Base-by-base conservation (phyloP, 2,888 invertebrate genomes). In the Tromatobia lineatoria region DNA sequence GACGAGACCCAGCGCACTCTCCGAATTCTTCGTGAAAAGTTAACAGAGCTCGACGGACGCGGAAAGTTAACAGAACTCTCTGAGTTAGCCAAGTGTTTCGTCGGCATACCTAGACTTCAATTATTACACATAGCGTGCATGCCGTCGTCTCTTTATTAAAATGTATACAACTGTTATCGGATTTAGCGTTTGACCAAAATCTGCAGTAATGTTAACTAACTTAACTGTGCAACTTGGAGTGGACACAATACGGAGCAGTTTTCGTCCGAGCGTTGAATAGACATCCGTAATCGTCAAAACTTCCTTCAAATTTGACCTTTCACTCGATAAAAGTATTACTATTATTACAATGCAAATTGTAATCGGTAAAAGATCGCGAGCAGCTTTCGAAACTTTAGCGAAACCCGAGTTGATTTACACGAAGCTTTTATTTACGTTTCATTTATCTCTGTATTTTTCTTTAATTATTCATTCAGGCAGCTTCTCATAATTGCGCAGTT, bases 21-120 rank as follows among this genome's bases (percentile, higher is more conserved):
- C 34, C 34, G 61, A 61, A 61, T 61, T 61, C 61, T 61, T 61
- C 34, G 38, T 2, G 38, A 61, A 61, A 61, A 61, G 61, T 61
- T 61, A 61, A 18, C 23, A n/a, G 8, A 61, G 20, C 61, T 34
- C 29, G 61, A 34, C 61, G 59, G 11, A 18, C 29, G 38, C 11
- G 61, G 29, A 38, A 61, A 61, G 61, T 61, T 61, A 38, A 34
- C 18, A 38, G 18, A 61, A 61, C 34, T 61, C 34, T 61, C 18
- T 0, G 8, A 29, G n/a, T 34, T 25, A 25, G 25, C 57, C 1
- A 38, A 61, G 18, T 18, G n/a, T 15, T n/a, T 61, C 18, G 34
- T 61, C 6, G 61, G 29, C 15, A 38, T 61, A 61, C 11, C n/a
- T 34, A n/a, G 15, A 7, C 38, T 57, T 25, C 13, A 15, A 57